Percentiles rank a stretch among this genome's conserved stretches.
These are phyloP conservation scores for Cephalopholis sonnerati DNA, from an alignment of 2,113 vertebrate genomes.

Conservation along the genomic window DNA sequence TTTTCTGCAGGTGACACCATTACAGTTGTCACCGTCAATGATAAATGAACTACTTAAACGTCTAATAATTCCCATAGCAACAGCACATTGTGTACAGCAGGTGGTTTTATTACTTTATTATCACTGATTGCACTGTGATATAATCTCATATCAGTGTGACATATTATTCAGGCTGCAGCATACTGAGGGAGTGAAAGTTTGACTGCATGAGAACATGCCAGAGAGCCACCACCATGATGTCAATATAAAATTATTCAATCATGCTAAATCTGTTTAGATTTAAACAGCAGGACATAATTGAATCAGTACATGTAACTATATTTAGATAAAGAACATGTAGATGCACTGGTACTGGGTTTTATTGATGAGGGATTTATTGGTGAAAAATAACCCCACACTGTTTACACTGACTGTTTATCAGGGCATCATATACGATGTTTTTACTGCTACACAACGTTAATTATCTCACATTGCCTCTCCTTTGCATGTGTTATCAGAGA, in stretches of 20 bases:
- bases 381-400: too few species aligned
- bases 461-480: too few species aligned
- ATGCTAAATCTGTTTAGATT: neutral
- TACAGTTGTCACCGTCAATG: neutral
- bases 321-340: neutral
- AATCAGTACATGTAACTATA: neutral
- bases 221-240: neutral
- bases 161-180: neutral
- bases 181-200: neutral
- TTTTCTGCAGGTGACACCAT: neutral
- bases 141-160: conserved; percentile 7
- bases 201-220: neutral
- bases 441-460: neutral
- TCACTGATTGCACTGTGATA: neutral
- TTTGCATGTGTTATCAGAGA: too few species aligned
- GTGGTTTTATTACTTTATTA: conserved; percentile 19
- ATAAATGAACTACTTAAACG: neutral
- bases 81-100: conserved; percentile 1
- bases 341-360: neutral
- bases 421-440: neutral
- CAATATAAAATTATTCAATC: neutral
- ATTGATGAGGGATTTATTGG: neutral
- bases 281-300: neutral
- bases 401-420: too few species aligned
- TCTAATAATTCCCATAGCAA: neutral